Percentiles rank a stretch among this genome's conserved stretches.
Evolutionary conservation across 1,140 invertebrate genomes (phyloP).

Genomic region (Sitodiplosis mosellana): DNA sequence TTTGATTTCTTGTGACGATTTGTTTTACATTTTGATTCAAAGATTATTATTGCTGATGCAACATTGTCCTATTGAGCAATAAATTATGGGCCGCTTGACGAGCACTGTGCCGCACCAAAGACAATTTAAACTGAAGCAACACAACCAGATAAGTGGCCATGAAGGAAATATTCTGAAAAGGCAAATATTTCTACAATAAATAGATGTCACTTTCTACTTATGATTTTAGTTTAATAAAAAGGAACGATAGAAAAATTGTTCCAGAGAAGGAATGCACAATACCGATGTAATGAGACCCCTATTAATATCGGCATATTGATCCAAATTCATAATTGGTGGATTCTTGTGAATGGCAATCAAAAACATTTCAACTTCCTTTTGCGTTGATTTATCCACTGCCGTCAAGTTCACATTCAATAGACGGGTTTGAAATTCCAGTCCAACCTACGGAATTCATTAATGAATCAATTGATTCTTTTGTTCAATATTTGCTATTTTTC

Average conservation of each 20-base stretch:
- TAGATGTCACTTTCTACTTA: too few relatives aligned
- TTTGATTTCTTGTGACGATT: too few relatives aligned
- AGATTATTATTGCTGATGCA: background rate
- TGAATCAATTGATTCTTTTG: background rate
- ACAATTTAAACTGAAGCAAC: constrained; percentile 42
- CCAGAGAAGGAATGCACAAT: too few relatives aligned
- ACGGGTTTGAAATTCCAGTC: constrained; percentile 40
- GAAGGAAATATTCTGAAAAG: constrained; percentile 38
- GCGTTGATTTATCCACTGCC: constrained; percentile 35
- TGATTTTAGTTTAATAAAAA: too few relatives aligned
- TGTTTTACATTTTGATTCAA: too few relatives aligned
- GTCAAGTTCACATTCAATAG: constrained; percentile 42
- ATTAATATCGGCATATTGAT: constrained; percentile 47
- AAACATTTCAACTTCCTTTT: constrained; percentile 48
- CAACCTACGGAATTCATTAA: constrained; percentile 26
- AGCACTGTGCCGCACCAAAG: constrained; percentile 25
- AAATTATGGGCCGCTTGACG: background rate
- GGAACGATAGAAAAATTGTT: too few relatives aligned
- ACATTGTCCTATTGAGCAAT: background rate
- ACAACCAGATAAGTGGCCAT: constrained; percentile 48
- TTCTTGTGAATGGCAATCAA: constrained; percentile 49
- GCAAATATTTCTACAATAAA: background rate
- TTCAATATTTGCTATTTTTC: too few relatives aligned
- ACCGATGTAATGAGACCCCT: constrained; percentile 43
- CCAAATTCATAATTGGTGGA: constrained; percentile 48